Evolutionary conservation across 1,140 invertebrate species (phyloP), one percentile per base, ranked within the genome.

Genomic region (Coptotermes formosanus): DNA sequence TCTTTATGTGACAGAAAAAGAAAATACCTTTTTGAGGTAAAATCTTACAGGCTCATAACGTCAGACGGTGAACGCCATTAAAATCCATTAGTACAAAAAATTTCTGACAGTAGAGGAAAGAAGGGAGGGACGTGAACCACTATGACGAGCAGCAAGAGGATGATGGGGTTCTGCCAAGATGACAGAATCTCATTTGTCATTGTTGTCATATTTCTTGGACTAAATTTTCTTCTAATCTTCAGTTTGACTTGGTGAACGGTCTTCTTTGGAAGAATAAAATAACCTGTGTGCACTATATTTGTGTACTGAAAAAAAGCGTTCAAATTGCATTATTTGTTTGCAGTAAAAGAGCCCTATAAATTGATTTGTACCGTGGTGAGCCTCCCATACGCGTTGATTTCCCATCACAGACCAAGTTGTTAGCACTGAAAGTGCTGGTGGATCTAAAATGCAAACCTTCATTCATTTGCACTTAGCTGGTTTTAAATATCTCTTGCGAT

Each of bases 21-120:
- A 75, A 75, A 75, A 75, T 75, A 25, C n/a, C 64, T 75, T 75
- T n/a, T 30, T 75, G n/a, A 75, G n/a, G 64, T 30, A 75, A 30
- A 75, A 30, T 30, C 8, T 75, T 75, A 64, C 25, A 30, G 64
- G 25, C 64, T 75, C 64, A 75, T 75, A 75, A 75, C 30, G 30
- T 75, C 64, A 9, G 25, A n/a, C 25, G 25, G 64, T 75, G 64
- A 75, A 30, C 6, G 64, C 64, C 64, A 75, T 75, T 75, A 75
- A 75, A 55, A 30, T 75, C 64, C 64, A 75, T 75, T 75, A 75
- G 64, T 30, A 64, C n/a, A 75, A 55, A 30, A 30, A 75, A 75
- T 75, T 75, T n/a, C 64, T 75, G 64, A 75, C 64, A 75, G 30
- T 75, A 75, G 64, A 30, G 8, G 64, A 30, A 75, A 2, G 64